phyloP scores from a whole-genome alignment of 1,140 invertebrate species.

The Vanessa atalanta region DNA sequence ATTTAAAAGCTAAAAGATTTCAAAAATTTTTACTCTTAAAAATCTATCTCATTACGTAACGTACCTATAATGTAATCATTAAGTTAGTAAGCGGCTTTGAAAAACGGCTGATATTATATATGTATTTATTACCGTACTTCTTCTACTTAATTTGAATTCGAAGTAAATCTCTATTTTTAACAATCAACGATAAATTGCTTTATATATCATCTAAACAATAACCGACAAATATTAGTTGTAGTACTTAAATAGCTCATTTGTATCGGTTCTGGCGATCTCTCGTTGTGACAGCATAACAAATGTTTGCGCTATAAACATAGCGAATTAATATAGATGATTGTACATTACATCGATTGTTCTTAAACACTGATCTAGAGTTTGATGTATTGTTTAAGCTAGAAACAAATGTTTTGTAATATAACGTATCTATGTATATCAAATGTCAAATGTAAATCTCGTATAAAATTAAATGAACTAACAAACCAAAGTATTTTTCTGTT shows the following conservation, averaged over 20 bases:
- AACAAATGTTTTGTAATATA: not conserved
- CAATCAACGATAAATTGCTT: conserved; percentile 16
- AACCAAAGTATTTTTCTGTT: too few species aligned
- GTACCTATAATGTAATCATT: too few species aligned
- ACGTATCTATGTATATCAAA: not conserved
- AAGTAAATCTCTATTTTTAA: not conserved
- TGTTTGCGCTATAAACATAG: conserved; percentile 10
- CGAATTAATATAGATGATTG: conserved; percentile 5
- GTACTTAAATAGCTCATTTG: conserved; percentile 20
- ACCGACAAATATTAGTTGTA: conserved; percentile 24
- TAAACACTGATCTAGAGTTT: not conserved
- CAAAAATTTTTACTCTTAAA: not conserved
- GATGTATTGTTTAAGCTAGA: not conserved
- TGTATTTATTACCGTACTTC: too few species aligned
- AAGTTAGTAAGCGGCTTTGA: too few species aligned
- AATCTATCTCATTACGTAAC: too few species aligned
- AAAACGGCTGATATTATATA: too few species aligned
- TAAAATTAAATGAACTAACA: not conserved
- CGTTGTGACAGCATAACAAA: conserved; percentile 25
- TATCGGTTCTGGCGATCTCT: conserved; percentile 1
- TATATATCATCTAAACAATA: conserved; percentile 8
- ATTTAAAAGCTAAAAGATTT: not conserved
- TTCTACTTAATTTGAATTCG: not conserved
- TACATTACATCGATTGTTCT: conserved; percentile 12
- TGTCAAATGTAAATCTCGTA: not conserved